phyloP scores from a whole-genome alignment of 2,113 vertebrate species.

The Collichthys lucidus region DNA sequence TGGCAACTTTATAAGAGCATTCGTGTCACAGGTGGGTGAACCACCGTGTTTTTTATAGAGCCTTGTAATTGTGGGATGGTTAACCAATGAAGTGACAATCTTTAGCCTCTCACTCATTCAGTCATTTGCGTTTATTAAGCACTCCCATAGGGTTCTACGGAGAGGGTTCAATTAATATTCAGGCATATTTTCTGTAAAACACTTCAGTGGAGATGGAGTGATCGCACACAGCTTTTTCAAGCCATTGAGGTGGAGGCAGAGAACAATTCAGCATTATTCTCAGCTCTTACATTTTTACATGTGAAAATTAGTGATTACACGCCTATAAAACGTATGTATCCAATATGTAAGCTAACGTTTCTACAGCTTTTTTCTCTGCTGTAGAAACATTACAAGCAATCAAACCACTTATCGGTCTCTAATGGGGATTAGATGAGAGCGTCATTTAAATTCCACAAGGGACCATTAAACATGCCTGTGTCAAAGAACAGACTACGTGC shows the following conservation, averaged over 20 bases:
- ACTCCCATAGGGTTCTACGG: neutral
- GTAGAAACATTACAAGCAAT: constrained; percentile 12
- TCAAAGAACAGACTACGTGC: constrained; percentile 1
- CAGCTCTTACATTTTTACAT: neutral
- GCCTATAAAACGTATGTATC: neutral
- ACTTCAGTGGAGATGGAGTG: constrained; percentile 13
- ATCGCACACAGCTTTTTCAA: neutral
- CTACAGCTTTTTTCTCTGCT: constrained; percentile 2
- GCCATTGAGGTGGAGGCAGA: constrained; percentile 6
- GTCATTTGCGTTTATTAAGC: constrained; percentile 43
- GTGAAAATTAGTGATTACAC: neutral
- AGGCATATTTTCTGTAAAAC: constrained; percentile 27
- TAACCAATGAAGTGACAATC: constrained; percentile 50
- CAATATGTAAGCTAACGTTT: constrained; percentile 1
- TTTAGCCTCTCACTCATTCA: constrained; percentile 41
- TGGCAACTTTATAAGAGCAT: constrained; percentile 58
- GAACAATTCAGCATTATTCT: constrained; percentile 15
- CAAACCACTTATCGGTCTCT: neutral
- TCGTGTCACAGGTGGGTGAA: constrained; percentile 62
- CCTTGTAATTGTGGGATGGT: constrained; percentile 48
- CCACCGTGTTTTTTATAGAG: constrained; percentile 56
- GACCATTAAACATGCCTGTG: constrained; percentile 23
- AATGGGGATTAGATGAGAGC: neutral
- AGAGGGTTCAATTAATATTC: constrained; percentile 38
- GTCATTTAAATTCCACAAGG: constrained; percentile 24